Conservation (phyloP, 2,797 vertebrate genomes). For the Acanthornis magna region DNA sequence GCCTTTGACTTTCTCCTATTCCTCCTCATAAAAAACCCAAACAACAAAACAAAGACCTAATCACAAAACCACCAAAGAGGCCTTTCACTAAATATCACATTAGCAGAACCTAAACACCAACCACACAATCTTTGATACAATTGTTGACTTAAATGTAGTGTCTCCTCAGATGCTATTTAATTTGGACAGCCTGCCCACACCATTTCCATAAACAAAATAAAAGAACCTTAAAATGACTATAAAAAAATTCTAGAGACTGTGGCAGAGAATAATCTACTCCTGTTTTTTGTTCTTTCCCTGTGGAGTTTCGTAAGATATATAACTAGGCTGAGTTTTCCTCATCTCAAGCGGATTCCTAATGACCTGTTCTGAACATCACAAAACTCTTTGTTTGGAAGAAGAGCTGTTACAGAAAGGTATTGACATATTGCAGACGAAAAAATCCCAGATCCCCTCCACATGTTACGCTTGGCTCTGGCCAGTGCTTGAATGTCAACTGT, state of each 20-base stretch:
- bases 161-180: not conserved
- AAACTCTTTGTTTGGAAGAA: not conserved
- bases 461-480: not conserved
- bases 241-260: not conserved
- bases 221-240: not conserved
- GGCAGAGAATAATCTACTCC: not conserved
- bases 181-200: not conserved
- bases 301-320: not conserved
- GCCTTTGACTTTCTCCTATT: not conserved
- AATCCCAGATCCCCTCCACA: not conserved
- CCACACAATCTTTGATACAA: not conserved
- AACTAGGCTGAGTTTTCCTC: not conserved
- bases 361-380: not conserved
- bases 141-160: not conserved
- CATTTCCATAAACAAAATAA: not conserved
- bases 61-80: not conserved
- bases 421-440: not conserved
- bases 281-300: not conserved
- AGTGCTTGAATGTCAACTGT: not conserved
- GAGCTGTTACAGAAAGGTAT: not conserved
- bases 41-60: not conserved
- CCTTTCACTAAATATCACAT: not conserved
- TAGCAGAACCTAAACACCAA: not conserved
- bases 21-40: not conserved
- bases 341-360: not conserved